A percentile compares a stretch with the other conserved stretches of the same genome.
Evolutionary conservation across 2,797 vertebrate genomes (phyloP).

Genomic region (Melanotaenia pygmaea): DNA sequence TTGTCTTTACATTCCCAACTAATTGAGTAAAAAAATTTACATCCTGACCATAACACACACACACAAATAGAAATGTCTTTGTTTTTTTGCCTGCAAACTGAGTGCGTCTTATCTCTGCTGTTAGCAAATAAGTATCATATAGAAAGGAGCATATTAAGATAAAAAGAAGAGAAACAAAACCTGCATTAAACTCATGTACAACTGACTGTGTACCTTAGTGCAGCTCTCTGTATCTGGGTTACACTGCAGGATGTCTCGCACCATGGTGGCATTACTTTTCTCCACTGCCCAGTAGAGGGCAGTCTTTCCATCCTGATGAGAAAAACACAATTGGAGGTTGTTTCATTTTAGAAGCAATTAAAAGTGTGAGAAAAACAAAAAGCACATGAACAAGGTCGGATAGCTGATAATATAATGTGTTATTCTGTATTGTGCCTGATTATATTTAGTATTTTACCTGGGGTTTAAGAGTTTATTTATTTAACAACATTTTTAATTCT

Average conservation of each 20-base stretch:
- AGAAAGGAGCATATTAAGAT: neutral
- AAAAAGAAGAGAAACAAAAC: neutral
- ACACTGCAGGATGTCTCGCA: slow-evolving; percentile 97
- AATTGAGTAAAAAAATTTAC: neutral
- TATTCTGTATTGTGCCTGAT: neutral
- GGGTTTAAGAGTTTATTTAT: slow-evolving; percentile 5
- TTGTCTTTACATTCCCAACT: neutral
- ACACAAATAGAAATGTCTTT: neutral
- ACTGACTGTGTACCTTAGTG: slow-evolving; percentile 88
- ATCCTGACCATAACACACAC: neutral
- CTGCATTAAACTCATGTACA: neutral
- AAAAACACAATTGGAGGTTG: slow-evolving; percentile 6
- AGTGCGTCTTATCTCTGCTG: neutral
- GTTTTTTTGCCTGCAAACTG: neutral
- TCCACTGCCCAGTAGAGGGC: slow-evolving; percentile 98
- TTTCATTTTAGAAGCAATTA: slow-evolving; percentile 16
- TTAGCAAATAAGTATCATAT: neutral
- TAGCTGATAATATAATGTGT: neutral
- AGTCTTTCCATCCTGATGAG: slow-evolving; percentile 93
- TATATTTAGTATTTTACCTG: neutral
- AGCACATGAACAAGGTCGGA: neutral
- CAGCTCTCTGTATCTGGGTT: slow-evolving; percentile 96
- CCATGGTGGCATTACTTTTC: slow-evolving; percentile 96
- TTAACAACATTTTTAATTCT: slow-evolving; percentile 15
- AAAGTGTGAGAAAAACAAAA: neutral